Percentiles rank a stretch among this genome's conserved stretches.
Conservation (phyloP, 2,113 vertebrate genomes). For the Irena cyanogastra region DNA sequence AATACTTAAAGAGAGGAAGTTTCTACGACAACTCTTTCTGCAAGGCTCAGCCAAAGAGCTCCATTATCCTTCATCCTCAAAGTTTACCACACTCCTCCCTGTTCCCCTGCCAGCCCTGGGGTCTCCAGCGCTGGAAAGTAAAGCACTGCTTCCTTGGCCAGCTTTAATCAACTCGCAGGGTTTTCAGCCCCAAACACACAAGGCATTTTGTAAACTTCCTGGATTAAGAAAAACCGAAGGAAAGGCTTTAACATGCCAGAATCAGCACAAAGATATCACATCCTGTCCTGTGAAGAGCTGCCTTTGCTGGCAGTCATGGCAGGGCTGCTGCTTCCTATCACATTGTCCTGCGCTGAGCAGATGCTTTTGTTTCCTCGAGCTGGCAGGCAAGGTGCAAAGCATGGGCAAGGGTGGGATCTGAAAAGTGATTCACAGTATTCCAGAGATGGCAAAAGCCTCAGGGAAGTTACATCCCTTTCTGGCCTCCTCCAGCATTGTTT, state of each 20-base stretch:
- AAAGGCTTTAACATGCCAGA: conserved; percentile 38
- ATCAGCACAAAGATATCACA: conserved; percentile 46
- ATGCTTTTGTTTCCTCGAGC: background rate
- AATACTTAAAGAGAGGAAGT: background rate
- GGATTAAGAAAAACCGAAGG: conserved; percentile 39
- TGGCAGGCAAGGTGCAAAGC: conserved; percentile 27
- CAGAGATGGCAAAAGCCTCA: background rate
- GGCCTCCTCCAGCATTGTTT: background rate
- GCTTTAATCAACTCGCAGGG: background rate
- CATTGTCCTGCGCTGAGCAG: background rate
- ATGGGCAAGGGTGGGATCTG: background rate
- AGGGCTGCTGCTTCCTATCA: conserved; percentile 15
- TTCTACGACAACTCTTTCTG: background rate
- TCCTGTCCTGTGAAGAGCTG: conserved; percentile 31
- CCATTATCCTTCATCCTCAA: background rate
- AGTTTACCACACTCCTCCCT: background rate
- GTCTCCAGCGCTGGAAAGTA: background rate
- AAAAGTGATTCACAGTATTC: background rate
- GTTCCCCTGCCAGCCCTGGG: background rate
- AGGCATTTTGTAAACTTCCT: conserved; percentile 33
- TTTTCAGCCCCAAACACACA: conserved; percentile 19
- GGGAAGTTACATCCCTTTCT: background rate
- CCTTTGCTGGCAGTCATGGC: background rate
- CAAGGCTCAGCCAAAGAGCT: background rate
- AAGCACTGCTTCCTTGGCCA: background rate